phyloP scores from a whole-genome alignment of 2,113 vertebrate genomes.

The Phyllopteryx taeniolatus region DNA sequence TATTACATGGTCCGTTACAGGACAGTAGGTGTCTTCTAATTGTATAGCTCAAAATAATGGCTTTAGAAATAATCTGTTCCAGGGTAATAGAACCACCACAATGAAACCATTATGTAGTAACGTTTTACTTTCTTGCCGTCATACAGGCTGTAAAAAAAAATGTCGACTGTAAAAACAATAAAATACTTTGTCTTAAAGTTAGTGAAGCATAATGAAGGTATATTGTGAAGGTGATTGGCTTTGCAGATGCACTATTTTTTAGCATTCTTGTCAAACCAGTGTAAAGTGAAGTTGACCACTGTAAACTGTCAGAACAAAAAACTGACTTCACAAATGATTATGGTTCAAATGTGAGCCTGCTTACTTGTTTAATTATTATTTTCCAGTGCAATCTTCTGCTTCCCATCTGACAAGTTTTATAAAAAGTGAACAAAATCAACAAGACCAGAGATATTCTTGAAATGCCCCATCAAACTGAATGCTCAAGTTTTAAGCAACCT shows the following conservation, averaged over 20 bases:
- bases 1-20: background rate
- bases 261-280: background rate
- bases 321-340: background rate
- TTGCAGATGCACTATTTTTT: background rate
- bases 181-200: background rate
- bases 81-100: background rate
- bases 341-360: background rate
- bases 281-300: background rate
- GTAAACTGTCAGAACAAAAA: background rate
- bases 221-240: background rate
- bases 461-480: background rate
- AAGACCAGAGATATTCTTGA: background rate
- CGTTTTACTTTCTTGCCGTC: background rate
- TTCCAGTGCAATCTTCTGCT: no score
- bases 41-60: background rate
- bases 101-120: background rate
- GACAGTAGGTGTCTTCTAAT: background rate
- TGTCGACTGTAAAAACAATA: background rate
- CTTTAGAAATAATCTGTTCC: background rate
- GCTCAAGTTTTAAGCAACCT: background rate
- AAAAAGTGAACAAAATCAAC: background rate
- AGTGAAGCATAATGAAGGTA: background rate
- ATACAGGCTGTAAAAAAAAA: background rate
- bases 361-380: background rate
- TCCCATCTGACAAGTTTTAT: background rate